Base-by-base conservation (phyloP, 2,888 invertebrate species). In the Drosophila paranaensis region DNA sequence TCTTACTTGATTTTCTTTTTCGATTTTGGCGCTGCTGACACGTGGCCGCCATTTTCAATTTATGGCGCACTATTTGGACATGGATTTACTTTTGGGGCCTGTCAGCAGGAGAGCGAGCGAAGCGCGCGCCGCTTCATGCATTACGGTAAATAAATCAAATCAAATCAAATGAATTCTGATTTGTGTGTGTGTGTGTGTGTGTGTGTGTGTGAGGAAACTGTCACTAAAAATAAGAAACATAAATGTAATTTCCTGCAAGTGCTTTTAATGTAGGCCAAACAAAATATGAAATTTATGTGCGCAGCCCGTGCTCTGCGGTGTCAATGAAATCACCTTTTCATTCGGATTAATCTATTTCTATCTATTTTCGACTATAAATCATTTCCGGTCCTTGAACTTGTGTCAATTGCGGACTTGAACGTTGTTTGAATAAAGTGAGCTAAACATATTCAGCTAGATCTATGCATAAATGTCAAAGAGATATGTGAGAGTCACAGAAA, bases 141-240 rank as follows among this genome's bases (percentile, higher is more conserved):
- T 60, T 77, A 66, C 60, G 69, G 62, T 63, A 80, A 64, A 69
- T 86, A 86, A 83, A 86, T 83, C 87, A 83, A 77, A 81, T 83
- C 75, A 80, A 71, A 71, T 76, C 53, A 76, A 76, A 80, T 67
- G 56, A 68, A 74, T 68, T 71, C 65, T 76, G 68, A 82, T 68
- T 71, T 71, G 71, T 48, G 39, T 54, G 13, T 46, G 67, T 54
- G 13, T 46, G 67, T 43, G 67, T 71, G 71, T 48, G 39, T 46
- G 10, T 46, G 67, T 55, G 50, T 60, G 53, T 27, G 39, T 53
- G 61, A 67, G 72, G 62, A 77, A 69, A 83, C 78, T 83, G 75
- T 78, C 69, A 73, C 75, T 81, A 77, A 80, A 81, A 81, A 67
- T 73, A 81, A 71, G 68, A 73, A 68, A 72, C 70, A 78, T 73